phyloP scores from a whole-genome alignment of 2,113 vertebrate genomes.

The Halichoerus grypus region DNA sequence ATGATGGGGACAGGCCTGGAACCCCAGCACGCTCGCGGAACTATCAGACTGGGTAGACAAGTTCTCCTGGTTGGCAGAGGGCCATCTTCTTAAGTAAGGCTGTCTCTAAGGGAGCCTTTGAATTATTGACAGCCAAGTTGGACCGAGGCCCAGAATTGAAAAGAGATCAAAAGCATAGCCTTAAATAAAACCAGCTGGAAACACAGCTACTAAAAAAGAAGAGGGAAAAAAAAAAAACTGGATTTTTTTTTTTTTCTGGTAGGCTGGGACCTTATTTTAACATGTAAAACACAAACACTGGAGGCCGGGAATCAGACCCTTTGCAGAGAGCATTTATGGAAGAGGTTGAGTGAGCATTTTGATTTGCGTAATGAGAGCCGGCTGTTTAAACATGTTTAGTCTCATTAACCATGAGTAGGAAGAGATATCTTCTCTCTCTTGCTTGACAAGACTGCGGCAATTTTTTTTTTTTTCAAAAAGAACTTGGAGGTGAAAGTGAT shows the following conservation, averaged over 20 bases:
- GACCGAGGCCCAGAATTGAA: constrained; percentile 77
- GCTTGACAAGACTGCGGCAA: constrained; percentile 47
- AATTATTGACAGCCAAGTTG: constrained; percentile 82
- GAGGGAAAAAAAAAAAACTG: background rate
- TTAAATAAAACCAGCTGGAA: constrained; percentile 84
- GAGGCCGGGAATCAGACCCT: constrained; percentile 51
- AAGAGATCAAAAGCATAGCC: constrained; percentile 80
- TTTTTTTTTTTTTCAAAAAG: background rate
- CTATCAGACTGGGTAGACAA: background rate
- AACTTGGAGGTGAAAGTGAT: constrained; percentile 36
- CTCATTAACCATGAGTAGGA: constrained; percentile 70
- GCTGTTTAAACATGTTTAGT: constrained; percentile 76
- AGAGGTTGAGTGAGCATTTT: constrained; percentile 51
- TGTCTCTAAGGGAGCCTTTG: constrained; percentile 69
- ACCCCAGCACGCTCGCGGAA: background rate
- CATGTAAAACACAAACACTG: constrained; percentile 73
- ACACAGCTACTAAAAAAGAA: constrained; percentile 72
- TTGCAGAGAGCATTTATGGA: constrained; percentile 35
- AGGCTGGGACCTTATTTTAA: constrained; percentile 74
- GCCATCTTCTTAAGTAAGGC: constrained; percentile 51
- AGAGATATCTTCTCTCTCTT: constrained; percentile 49
- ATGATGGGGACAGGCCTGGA: background rate
- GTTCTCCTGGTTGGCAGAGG: constrained; percentile 53
- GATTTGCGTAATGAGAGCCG: constrained; percentile 68
- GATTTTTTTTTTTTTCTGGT: constrained; percentile 49